Evolutionary conservation across 2,888 invertebrate genomes (phyloP).

Genomic region (Meiosimyza decipiens): DNA sequence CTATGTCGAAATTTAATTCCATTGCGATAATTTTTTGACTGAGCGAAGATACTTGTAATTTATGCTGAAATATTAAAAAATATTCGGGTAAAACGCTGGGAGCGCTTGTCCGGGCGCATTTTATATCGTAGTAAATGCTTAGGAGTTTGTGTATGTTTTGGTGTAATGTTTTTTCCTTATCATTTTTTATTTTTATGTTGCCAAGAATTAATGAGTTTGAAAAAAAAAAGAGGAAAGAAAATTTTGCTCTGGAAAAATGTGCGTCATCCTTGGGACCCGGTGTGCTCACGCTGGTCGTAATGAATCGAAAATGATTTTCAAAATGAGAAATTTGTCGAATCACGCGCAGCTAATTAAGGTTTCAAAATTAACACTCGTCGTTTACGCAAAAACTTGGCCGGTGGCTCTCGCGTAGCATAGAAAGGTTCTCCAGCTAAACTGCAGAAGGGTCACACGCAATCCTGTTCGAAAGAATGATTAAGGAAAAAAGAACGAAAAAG

Average conservation of each 20-base stretch:
- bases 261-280: conserved; percentile 13
- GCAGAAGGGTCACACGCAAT: conserved; percentile 12
- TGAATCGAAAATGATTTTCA: conserved; percentile 26
- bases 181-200: too few species aligned
- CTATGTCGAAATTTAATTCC: neutral
- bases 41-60: neutral
- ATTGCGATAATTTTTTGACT: conserved; percentile 11
- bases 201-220: too few species aligned
- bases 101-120: neutral
- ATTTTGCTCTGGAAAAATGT: neutral
- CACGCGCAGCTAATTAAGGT: conserved; percentile 25
- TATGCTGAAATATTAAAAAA: conserved; percentile 3
- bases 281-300: neutral
- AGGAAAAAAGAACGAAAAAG: neutral
- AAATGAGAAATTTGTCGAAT: conserved; percentile 14
- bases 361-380: conserved; percentile 8
- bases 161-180: neutral
- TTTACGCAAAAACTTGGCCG: neutral
- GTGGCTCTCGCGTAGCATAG: neutral
- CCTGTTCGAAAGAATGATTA: neutral
- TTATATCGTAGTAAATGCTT: conserved; percentile 4
- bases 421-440: neutral
- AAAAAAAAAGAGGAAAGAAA: neutral
- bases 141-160: neutral
- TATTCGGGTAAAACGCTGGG: neutral